Evolutionary conservation across 2,113 vertebrate genomes (phyloP).

Genomic region (Progne subis): DNA sequence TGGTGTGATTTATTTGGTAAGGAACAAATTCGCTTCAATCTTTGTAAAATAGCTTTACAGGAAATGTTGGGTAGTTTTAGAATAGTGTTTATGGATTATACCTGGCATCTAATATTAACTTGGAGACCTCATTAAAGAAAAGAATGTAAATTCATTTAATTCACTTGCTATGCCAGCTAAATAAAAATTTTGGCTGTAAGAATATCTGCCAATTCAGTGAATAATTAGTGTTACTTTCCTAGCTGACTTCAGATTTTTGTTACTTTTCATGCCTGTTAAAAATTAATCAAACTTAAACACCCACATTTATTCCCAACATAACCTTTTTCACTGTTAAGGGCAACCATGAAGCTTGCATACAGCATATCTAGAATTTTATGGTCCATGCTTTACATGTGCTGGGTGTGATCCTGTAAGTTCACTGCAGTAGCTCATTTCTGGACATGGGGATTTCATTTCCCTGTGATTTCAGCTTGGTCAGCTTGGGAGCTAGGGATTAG

Average conservation of each 20-base stretch:
- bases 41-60: not conserved
- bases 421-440: not conserved
- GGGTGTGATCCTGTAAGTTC: not conserved
- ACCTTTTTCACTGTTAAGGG: not conserved
- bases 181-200: not conserved
- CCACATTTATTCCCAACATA: not conserved
- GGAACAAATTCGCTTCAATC: not conserved
- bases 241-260: not conserved
- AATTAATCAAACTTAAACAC: not conserved
- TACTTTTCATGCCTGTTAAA: not conserved
- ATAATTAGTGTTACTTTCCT: not conserved
- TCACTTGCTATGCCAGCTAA: not conserved
- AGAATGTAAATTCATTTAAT: not conserved
- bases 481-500: not conserved
- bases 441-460: not conserved
- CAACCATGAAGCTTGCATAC: not conserved
- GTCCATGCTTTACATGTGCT: accelerated
- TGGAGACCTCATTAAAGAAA: not conserved
- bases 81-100: not conserved
- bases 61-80: not conserved
- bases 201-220: not conserved
- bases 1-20: not conserved
- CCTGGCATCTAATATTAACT: not conserved
- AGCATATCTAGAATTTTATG: not conserved
- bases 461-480: not conserved